These are phyloP conservation scores for Pelodiscus sinensis DNA, from an alignment of 2,113 vertebrate genomes.

Conservation along the genomic window DNA sequence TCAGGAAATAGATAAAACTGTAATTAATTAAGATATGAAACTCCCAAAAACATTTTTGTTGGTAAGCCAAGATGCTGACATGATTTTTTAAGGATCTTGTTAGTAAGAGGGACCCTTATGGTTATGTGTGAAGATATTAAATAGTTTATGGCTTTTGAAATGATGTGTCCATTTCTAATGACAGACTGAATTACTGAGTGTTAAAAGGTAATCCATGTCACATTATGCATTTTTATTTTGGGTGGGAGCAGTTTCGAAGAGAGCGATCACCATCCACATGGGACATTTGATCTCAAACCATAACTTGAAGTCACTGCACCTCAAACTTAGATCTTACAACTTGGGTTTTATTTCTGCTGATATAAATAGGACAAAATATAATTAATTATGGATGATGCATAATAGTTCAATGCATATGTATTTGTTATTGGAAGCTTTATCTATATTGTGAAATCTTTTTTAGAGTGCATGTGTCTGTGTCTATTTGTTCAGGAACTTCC, in stretches of 20 bases:
- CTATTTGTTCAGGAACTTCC: too few species aligned
- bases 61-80: neutral
- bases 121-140: neutral
- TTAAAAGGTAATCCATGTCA: neutral
- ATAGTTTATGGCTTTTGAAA: neutral
- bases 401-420: neutral
- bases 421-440: neutral
- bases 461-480: too few species aligned
- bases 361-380: neutral
- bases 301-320: neutral
- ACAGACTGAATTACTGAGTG: neutral
- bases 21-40: neutral
- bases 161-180: neutral
- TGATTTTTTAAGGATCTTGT: neutral
- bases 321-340: neutral
- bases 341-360: neutral
- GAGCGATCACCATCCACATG: neutral
- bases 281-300: slow-evolving; percentile 11
- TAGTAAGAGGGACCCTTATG: neutral
- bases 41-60: neutral
- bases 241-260: neutral
- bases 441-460: too few species aligned
- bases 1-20: accelerated
- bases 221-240: neutral
- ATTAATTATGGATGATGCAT: neutral